Percentiles rank a stretch among this genome's conserved stretches.
Evolutionary conservation across 2,888 invertebrate genomes (phyloP).

Genomic region (Sarcophaga caerulescens): DNA sequence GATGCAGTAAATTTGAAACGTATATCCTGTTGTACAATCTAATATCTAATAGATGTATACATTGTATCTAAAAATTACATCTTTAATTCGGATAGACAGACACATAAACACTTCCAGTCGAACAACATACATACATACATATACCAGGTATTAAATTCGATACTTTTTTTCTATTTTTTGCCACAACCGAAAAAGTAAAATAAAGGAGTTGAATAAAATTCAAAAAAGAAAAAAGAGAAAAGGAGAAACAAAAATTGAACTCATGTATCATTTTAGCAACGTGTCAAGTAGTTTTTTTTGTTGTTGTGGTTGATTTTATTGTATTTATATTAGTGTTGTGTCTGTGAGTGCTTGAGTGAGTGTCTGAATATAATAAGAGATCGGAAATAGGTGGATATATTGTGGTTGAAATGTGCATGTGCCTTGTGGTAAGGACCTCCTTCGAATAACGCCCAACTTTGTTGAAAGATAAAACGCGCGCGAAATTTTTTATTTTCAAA

Average conservation of each 20-base stretch:
- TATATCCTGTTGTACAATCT: conserved; percentile 58
- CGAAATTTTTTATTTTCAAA: conserved; percentile 12
- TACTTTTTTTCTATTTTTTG: not conserved
- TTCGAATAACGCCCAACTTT: conserved; percentile 56
- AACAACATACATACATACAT: not conserved
- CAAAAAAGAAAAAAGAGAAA: conserved; percentile 36
- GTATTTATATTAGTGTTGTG: conserved; percentile 6
- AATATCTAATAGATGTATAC: conserved; percentile 48
- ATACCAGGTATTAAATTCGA: conserved; percentile 27
- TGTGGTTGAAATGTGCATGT: conserved; percentile 78
- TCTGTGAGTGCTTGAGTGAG: conserved; percentile 64
- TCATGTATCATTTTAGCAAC: conserved; percentile 57
- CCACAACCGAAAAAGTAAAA: conserved; percentile 6
- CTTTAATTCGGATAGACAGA: not conserved
- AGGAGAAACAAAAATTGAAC: conserved; percentile 26
- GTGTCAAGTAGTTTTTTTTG: conserved; percentile 63
- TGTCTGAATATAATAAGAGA: conserved; percentile 51
- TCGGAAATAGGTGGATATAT: conserved; percentile 81
- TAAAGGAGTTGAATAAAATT: conserved; percentile 32
- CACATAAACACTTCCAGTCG: not conserved
- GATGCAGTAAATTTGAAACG: conserved; percentile 58
- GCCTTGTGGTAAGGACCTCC: conserved; percentile 51
- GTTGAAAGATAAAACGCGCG: conserved; percentile 57
- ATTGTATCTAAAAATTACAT: conserved; percentile 22
- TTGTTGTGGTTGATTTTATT: conserved; percentile 39